Conservation (phyloP, 1,140 invertebrate species). For the Globodera ellingtonae region DNA sequence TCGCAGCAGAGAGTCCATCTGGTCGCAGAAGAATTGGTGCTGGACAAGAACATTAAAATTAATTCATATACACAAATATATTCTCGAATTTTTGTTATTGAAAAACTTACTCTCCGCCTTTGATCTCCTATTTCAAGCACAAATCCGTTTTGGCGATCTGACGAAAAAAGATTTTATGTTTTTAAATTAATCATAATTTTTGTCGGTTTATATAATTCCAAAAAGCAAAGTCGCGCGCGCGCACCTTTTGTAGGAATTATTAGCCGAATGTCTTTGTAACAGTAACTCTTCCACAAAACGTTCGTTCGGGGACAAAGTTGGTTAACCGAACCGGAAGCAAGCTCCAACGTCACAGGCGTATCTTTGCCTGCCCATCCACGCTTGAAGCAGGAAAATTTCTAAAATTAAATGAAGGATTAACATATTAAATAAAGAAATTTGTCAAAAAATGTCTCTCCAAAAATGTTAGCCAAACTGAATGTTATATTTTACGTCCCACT, state of each 20-base stretch:
- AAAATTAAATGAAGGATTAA: constrained; percentile 30
- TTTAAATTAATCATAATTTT: background rate
- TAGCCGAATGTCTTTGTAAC: constrained; percentile 71
- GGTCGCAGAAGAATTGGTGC: constrained; percentile 83
- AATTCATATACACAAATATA: constrained; percentile 8
- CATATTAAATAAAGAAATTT: constrained; percentile 15
- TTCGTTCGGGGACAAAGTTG: constrained; percentile 84
- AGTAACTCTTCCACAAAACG: constrained; percentile 65
- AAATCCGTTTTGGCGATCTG: constrained; percentile 76
- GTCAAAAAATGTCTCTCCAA: background rate
- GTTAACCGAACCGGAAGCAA: constrained; percentile 83
- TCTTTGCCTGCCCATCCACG: constrained; percentile 86
- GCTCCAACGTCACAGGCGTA: constrained; percentile 82
- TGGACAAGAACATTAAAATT: constrained; percentile 50
- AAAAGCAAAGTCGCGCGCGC: no score
- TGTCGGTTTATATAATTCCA: background rate
- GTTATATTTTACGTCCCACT: background rate
- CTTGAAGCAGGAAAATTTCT: constrained; percentile 24
- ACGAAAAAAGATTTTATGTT: background rate
- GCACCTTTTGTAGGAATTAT: constrained; percentile 69
- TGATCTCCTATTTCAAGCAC: constrained; percentile 71
- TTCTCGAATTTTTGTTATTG: background rate
- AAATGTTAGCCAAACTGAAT: no score
- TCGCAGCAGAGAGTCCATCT: constrained; percentile 82
- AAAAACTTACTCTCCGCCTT: constrained; percentile 44